Percentiles rank a stretch among this genome's conserved stretches.
Evolutionary conservation across 1,140 invertebrate species (phyloP).

Genomic region (Hylaeus anthracinus): DNA sequence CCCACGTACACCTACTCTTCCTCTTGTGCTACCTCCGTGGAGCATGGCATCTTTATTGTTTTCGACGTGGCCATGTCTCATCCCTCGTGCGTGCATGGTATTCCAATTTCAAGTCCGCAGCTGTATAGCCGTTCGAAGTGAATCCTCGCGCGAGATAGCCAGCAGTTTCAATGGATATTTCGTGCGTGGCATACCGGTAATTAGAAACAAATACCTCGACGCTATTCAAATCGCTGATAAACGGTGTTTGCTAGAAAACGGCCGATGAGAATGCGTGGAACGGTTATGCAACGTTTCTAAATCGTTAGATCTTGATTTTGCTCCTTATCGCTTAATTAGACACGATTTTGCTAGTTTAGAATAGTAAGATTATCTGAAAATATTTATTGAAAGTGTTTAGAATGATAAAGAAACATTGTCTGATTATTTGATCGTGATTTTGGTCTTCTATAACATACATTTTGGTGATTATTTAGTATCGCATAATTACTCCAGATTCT

Average conservation of each 20-base stretch:
- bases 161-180: constrained; percentile 14
- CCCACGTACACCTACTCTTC: constrained; percentile 26
- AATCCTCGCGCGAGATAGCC: constrained; percentile 25
- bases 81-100: constrained; percentile 60
- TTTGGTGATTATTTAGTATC: too few species aligned
- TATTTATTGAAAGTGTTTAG: too few species aligned
- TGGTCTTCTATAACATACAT: too few species aligned
- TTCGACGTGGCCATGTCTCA: constrained; percentile 60
- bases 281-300: background rate
- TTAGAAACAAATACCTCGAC: constrained; percentile 6
- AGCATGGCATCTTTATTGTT: constrained; percentile 67
- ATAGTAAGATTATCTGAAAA: too few species aligned
- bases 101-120: constrained; percentile 48
- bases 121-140: background rate
- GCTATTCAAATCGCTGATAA: background rate
- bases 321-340: too few species aligned
- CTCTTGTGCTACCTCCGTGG: constrained; percentile 21
- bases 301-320: too few species aligned
- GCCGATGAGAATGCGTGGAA: too few species aligned
- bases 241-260: background rate
- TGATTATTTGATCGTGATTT: too few species aligned
- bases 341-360: too few species aligned
- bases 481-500: too few species aligned
- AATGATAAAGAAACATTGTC: too few species aligned
- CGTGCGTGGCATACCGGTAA: constrained; percentile 9